These are phyloP conservation scores for Nanorana parkeri DNA, from an alignment of 2,113 vertebrate species.

Conservation along the genomic window DNA sequence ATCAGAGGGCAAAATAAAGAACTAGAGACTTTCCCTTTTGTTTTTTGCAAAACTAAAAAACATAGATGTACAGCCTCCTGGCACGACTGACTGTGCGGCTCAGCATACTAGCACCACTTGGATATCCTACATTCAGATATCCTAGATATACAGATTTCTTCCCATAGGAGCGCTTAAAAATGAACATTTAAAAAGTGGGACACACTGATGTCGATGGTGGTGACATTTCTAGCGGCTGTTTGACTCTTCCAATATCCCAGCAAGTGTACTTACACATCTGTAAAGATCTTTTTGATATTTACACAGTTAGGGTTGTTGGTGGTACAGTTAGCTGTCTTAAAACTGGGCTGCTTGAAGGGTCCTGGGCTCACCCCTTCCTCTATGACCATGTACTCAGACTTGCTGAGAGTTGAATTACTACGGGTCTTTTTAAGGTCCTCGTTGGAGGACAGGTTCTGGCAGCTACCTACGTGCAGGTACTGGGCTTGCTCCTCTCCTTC, in stretches of 20 bases:
- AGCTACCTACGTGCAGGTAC: slow-evolving; percentile 93
- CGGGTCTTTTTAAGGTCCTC: slow-evolving; percentile 90
- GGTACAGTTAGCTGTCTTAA: slow-evolving; percentile 78
- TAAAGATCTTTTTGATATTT: slow-evolving; percentile 96
- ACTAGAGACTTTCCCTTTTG: background rate
- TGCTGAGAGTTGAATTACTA: slow-evolving; percentile 92
- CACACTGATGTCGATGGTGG: slow-evolving; percentile 73
- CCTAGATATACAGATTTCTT: background rate
- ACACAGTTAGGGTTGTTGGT: slow-evolving; percentile 91
- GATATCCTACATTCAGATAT: too few species aligned
- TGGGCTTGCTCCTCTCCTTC: slow-evolving; percentile 97
- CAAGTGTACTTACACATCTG: slow-evolving; percentile 82
- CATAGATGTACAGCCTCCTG: slow-evolving; percentile 21
- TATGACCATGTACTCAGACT: slow-evolving; percentile 96
- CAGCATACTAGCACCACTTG: background rate
- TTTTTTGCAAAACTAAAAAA: slow-evolving; percentile 31
- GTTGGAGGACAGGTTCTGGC: slow-evolving; percentile 86
- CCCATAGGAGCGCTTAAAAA: slow-evolving; percentile 65
- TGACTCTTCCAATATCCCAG: slow-evolving; percentile 79
- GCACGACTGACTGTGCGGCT: too few species aligned
- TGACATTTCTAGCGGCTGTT: slow-evolving; percentile 52
- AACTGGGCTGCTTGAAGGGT: slow-evolving; percentile 89
- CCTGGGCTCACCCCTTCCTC: slow-evolving; percentile 89
- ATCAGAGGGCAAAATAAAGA: background rate
- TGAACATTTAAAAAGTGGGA: slow-evolving; percentile 71